Evolutionary conservation across 92 coral and sea anemone species (phyloP), one percentile per base, ranked within the genome.

Genomic region (Scolanthus callimorphus): DNA sequence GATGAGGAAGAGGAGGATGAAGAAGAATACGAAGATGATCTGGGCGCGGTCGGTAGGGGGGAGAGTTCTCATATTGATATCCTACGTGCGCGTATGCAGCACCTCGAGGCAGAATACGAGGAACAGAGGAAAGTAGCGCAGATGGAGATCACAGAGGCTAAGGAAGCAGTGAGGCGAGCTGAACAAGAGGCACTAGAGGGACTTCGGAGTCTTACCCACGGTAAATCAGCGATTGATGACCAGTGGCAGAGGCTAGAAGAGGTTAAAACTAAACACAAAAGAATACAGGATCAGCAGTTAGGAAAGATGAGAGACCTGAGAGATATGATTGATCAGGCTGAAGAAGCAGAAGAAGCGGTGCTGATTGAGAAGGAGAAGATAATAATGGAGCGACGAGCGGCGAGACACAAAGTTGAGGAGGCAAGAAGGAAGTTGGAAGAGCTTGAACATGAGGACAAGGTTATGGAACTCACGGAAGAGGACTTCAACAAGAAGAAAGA

Each of bases 401-500:
- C 96, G 6, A 80, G 98, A 39, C 91, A 89, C 82, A 92, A 92
- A 49, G 90, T 88, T 26, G 98, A 92, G 63, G 96, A 92, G 60
- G 98, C 92, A 15, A 75, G 98, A 52, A 63, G 88, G 28, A 84
- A 82, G 56, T 63, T 88, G 54, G 98, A 92, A 45, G 98, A 92
- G 60, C 59, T 88, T 39, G 92, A 92, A 64, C 74, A 85, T 34
- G 98, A 92, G 19, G 91, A 85, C 34, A 84, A 85, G 29, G 79
- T 77, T 4, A 60, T 77, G 3, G 98, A 92, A 62, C 82, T 92
- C 25, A 90, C 92, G 15, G 98, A 88, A 46, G 92, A 90, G 1
- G 98, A 88, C 55, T 92, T 92, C 62, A 70, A 82, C 28, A 92
- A 92, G 82, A 92, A 89, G 84, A 92, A 80, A 70, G 98, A 92